A percentile compares a stretch with the other conserved stretches of the same genome.
phyloP scores from a whole-genome alignment of 2,888 invertebrate genomes.

The Sthenelais limicola region DNA sequence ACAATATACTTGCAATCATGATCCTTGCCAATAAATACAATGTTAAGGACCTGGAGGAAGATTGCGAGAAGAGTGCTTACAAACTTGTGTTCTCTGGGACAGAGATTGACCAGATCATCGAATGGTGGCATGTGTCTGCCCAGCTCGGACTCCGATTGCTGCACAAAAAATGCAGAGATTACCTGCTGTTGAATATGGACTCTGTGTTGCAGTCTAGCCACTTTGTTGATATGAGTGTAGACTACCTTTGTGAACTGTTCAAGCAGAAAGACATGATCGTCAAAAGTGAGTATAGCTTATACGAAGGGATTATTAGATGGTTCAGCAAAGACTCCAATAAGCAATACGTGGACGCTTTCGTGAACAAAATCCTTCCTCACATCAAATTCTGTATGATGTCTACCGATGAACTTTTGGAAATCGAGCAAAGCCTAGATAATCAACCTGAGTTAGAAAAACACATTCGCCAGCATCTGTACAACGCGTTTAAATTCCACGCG shows the following conservation, averaged over 20 bases:
- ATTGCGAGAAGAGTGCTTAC: conserved; percentile 31
- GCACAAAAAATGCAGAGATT: conserved; percentile 26
- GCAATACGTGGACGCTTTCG: background rate
- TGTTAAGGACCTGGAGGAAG: conserved; percentile 37
- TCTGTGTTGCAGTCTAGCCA: background rate
- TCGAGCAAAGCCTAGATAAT: conserved; percentile 29
- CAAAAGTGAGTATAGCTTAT: conserved; percentile 32
- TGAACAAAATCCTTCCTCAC: conserved; percentile 20
- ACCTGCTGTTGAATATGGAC: conserved; percentile 41
- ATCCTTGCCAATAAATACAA: conserved; percentile 43
- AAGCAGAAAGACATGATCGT: conserved; percentile 39
- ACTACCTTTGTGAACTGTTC: conserved; percentile 18
- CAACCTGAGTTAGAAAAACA: conserved; percentile 9
- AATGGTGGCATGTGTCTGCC: conserved; percentile 37
- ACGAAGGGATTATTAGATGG: conserved; percentile 28
- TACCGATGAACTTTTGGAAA: conserved; percentile 13
- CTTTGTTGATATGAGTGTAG: conserved; percentile 32
- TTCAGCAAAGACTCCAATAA: conserved; percentile 1
- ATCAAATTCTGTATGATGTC: conserved; percentile 43
- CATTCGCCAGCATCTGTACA: conserved; percentile 3
- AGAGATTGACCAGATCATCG: conserved; percentile 8
- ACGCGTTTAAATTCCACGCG: conserved; percentile 43
- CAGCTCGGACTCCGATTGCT: conserved; percentile 2
- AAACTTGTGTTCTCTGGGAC: conserved; percentile 32
- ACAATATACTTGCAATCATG: conserved; percentile 34